phyloP scores from a whole-genome alignment of 2,113 vertebrate genomes.

The Psittacula cyanocephala region DNA sequence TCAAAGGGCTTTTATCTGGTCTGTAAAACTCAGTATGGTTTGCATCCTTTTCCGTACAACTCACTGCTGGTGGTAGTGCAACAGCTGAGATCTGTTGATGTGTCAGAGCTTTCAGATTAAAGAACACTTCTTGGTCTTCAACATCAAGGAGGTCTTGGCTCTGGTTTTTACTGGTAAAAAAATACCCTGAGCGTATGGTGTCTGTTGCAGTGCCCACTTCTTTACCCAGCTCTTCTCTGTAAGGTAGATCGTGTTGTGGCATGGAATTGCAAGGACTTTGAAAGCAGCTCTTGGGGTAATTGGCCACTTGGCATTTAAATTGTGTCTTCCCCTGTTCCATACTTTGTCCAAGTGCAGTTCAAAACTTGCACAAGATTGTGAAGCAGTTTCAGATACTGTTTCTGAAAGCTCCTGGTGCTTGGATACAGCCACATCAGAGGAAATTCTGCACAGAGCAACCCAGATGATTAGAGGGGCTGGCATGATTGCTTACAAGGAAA shows the following conservation, averaged over 20 bases:
- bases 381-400: not conserved
- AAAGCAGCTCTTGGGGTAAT: not conserved
- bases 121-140: not conserved
- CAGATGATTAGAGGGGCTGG: not conserved
- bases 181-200: not conserved
- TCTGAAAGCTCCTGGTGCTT: not conserved
- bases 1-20: not conserved
- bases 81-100: not conserved
- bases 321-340: not conserved
- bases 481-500: not conserved
- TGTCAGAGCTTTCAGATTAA: not conserved
- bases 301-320: not conserved
- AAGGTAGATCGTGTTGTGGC: not conserved
- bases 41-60: not conserved
- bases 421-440: rapidly evolving
- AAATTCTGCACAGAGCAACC: not conserved
- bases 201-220: not conserved
- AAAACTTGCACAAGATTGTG: not conserved
- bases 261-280: not conserved
- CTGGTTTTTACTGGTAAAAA: not conserved
- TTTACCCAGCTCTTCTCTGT: not conserved
- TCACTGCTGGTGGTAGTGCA: not conserved
- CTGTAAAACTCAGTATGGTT: not conserved
- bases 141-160: not conserved
- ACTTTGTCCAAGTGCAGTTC: not conserved